A percentile compares a stretch with the other conserved stretches of the same genome.
Conservation (phyloP, 2,113 vertebrate species). For the Phasianus colchicus region DNA sequence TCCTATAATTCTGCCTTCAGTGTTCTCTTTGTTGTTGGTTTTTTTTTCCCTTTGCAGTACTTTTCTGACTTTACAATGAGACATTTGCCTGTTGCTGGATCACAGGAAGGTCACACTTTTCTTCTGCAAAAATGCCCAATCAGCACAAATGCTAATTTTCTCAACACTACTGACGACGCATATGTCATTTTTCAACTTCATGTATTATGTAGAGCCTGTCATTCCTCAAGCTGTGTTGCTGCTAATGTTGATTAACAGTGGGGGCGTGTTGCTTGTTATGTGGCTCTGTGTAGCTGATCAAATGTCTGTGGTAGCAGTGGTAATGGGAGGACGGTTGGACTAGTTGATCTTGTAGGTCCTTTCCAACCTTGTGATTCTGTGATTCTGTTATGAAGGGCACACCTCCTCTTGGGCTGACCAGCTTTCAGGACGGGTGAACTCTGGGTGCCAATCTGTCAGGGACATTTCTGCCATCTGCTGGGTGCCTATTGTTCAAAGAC, state of each 20-base stretch:
- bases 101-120: background rate
- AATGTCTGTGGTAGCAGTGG: background rate
- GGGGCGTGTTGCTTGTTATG: background rate
- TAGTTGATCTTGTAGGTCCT: too few species aligned
- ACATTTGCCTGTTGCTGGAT: slow-evolving; percentile 1
- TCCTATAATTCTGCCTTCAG: background rate
- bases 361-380: too few species aligned
- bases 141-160: slow-evolving; percentile 61
- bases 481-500: background rate
- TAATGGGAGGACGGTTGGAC: too few species aligned
- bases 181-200: slow-evolving; percentile 38
- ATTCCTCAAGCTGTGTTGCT: slow-evolving; percentile 48
- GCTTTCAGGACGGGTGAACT: background rate
- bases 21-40: background rate
- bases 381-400: background rate
- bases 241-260: slow-evolving; percentile 50
- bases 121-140: slow-evolving; percentile 6
- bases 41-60: background rate
- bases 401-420: background rate
- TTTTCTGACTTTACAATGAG: background rate
- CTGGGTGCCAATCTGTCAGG: background rate
- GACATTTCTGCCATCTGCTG: background rate
- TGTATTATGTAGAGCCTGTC: slow-evolving; percentile 54
- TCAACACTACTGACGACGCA: slow-evolving; percentile 23
- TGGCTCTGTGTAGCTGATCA: background rate